Evolutionary conservation across 2,113 vertebrate genomes (phyloP).

Genomic region (Callocephalon fimbriatum): DNA sequence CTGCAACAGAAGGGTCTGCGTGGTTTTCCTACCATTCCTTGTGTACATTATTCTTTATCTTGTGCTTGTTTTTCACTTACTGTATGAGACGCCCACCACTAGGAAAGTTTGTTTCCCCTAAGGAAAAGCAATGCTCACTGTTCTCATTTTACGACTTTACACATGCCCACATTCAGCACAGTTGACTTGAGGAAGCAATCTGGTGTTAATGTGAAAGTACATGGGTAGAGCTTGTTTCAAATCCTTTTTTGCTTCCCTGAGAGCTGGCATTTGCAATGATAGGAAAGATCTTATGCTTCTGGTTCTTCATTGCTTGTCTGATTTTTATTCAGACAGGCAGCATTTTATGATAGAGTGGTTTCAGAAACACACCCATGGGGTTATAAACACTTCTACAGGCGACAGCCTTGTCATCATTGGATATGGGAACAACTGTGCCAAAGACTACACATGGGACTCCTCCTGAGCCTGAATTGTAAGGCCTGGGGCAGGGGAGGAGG

Average conservation of each 20-base stretch:
- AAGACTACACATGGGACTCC: not conserved
- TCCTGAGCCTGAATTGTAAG: not conserved
- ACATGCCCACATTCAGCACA: fast-evolving
- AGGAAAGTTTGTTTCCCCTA: not conserved
- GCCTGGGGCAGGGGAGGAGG: not conserved
- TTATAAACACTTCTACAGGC: not conserved
- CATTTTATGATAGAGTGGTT: not conserved
- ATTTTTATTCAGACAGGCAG: not conserved
- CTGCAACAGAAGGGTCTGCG: fast-evolving
- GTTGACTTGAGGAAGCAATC: not conserved
- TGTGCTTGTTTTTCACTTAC: not conserved
- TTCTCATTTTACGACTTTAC: not conserved
- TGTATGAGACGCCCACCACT: not conserved
- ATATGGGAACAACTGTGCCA: not conserved
- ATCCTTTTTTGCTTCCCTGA: not conserved
- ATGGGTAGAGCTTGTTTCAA: not conserved
- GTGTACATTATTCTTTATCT: not conserved
- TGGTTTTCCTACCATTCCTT: not conserved
- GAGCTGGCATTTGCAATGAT: not conserved
- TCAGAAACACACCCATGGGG: not conserved
- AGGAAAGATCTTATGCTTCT: not conserved
- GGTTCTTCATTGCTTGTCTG: not conserved
- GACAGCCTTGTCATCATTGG: not conserved
- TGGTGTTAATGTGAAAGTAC: not conserved
- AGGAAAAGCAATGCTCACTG: not conserved